Evolutionary conservation across 2,888 invertebrate genomes (phyloP).

Genomic region (Microctonus brassicae): DNA sequence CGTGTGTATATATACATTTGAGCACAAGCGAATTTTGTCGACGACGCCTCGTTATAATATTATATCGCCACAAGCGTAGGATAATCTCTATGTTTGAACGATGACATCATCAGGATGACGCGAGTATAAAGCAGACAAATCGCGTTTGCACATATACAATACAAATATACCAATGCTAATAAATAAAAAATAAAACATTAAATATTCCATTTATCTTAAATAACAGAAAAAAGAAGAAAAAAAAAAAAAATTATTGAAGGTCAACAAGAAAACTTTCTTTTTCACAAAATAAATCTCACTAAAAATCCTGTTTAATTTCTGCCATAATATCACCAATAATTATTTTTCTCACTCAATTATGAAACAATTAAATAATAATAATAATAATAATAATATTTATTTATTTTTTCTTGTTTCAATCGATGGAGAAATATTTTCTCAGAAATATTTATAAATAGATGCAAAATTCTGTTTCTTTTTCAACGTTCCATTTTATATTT

Average conservation of each 20-base stretch:
- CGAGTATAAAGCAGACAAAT: constrained; percentile 52
- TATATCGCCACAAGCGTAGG: constrained; percentile 44
- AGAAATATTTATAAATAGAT: neutral
- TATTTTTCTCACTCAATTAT: too few relatives aligned
- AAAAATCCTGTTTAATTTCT: too few relatives aligned
- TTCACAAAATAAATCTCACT: neutral
- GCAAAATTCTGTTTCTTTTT: neutral
- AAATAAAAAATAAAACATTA: neutral
- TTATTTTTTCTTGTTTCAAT: neutral
- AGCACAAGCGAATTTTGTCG: neutral
- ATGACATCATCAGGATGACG: constrained; percentile 60
- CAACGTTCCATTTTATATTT: neutral
- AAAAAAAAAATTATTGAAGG: neutral
- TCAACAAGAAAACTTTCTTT: neutral
- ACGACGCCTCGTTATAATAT: constrained; percentile 22
- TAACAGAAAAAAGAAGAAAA: neutral
- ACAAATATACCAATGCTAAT: neutral
- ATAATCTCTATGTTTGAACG: constrained; percentile 63
- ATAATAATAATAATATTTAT: neutral
- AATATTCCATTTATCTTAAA: neutral
- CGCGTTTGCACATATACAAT: constrained; percentile 34
- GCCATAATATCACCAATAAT: too few relatives aligned
- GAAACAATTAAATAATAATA: neutral
- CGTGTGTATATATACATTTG: neutral
- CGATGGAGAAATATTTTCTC: neutral